phyloP scores from a whole-genome alignment of 2,797 vertebrate genomes.

The Clarias laeviceps region DNA sequence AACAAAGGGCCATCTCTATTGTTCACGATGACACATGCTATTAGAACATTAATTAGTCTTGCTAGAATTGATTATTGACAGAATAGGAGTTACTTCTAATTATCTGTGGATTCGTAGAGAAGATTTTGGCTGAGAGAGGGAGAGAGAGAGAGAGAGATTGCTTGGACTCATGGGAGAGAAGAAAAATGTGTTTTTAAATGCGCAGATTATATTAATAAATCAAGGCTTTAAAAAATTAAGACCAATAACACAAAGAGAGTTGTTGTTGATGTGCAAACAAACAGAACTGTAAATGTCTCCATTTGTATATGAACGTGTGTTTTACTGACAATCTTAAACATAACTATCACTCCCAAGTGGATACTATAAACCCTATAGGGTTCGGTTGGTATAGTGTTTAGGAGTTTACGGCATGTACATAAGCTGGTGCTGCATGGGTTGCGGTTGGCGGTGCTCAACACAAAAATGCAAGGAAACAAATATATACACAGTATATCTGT shows the following conservation, averaged over 20 bases:
- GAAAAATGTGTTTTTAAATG: conserved; percentile 2
- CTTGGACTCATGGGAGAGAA: not conserved
- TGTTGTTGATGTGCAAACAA: not conserved
- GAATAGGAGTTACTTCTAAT: conserved; percentile 23
- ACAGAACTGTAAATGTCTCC: not conserved
- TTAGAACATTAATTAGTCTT: conserved; percentile 53
- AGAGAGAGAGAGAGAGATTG: not conserved
- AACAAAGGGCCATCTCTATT: conserved; percentile 44
- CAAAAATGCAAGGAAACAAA: not conserved
- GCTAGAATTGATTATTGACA: conserved; percentile 46
- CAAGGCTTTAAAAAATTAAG: not conserved
- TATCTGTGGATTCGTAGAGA: conserved; percentile 26
- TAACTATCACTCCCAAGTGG: not conserved
- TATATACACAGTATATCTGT: not conserved
- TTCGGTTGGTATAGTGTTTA: not conserved
- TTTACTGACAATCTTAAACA: not conserved
- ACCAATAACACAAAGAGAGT: not conserved
- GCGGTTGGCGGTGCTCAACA: not conserved
- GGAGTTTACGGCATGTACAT: not conserved
- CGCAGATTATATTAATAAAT: not conserved
- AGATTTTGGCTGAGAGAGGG: conserved; percentile 28
- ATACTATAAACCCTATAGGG: not conserved
- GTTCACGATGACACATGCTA: conserved; percentile 50
- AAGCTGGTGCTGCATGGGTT: not conserved
- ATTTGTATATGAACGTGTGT: not conserved